phyloP scores from a whole-genome alignment of 2,888 invertebrate species.

The Phortica okadai region DNA sequence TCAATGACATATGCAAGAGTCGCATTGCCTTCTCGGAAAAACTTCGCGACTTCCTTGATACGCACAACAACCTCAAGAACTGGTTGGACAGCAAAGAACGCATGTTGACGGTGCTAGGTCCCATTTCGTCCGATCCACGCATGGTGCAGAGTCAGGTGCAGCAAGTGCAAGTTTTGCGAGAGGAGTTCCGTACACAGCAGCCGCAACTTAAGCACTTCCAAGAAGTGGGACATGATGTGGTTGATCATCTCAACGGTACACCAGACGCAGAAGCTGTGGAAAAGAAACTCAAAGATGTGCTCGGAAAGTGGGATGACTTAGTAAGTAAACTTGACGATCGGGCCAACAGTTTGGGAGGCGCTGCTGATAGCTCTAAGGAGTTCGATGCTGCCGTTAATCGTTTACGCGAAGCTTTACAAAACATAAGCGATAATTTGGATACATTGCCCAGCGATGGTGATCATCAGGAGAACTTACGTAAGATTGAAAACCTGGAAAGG shows the following conservation, averaged over 20 bases:
- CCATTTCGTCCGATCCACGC: constrained; percentile 95
- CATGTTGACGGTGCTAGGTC: constrained; percentile 96
- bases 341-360: constrained; percentile 92
- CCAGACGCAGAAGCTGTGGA: constrained; percentile 83
- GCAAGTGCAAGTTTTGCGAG: constrained; percentile 94
- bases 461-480: constrained; percentile 90
- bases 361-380: constrained; percentile 93
- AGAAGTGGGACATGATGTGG: constrained; percentile 86
- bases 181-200: constrained; percentile 95
- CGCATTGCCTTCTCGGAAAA: constrained; percentile 82
- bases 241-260: constrained; percentile 80
- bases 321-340: constrained; percentile 88
- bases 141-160: constrained; percentile 98
- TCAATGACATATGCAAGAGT: constrained; percentile 88
- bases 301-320: constrained; percentile 88
- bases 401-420: constrained; percentile 90
- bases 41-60: constrained; percentile 94
- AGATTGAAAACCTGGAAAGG: constrained; percentile 90
- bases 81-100: constrained; percentile 96
- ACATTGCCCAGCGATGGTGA: constrained; percentile 88
- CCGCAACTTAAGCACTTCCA: constrained; percentile 91
- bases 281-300: constrained; percentile 84
- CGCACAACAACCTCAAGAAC: constrained; percentile 87
- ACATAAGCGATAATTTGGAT: constrained; percentile 91
- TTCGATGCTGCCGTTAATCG: constrained; percentile 92